A percentile compares a stretch with the other conserved stretches of the same genome.
These are phyloP conservation scores for Sphaerophoria taeniata DNA, from an alignment of 2,888 invertebrate genomes.

Conservation along the genomic window DNA sequence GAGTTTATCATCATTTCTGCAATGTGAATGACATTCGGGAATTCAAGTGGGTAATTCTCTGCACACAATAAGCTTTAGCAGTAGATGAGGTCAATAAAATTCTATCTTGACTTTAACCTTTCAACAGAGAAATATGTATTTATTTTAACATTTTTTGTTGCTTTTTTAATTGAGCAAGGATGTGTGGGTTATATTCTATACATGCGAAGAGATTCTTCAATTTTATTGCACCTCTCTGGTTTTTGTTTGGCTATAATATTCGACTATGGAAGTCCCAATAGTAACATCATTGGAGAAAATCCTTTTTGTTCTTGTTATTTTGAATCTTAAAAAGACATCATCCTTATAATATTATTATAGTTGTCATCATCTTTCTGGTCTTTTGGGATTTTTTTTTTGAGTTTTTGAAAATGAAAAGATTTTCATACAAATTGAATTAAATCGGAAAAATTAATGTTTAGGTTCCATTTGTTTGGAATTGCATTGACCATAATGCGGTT, in stretches of 20 bases:
- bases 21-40: slow-evolving; percentile 68
- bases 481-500: too few relatives aligned
- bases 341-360: neutral
- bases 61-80: slow-evolving; percentile 14
- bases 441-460: too few relatives aligned
- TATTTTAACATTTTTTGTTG: neutral
- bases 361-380: slow-evolving; percentile 40
- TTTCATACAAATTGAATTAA: slow-evolving; percentile 12
- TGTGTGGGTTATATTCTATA: neutral
- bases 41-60: slow-evolving; percentile 59
- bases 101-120: slow-evolving; percentile 62
- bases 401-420: slow-evolving; percentile 10
- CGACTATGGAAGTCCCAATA: slow-evolving; percentile 36
- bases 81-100: slow-evolving; percentile 59
- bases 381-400: slow-evolving; percentile 19
- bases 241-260: neutral
- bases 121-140: slow-evolving; percentile 3
- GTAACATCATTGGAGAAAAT: slow-evolving; percentile 48
- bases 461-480: too few relatives aligned
- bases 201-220: neutral
- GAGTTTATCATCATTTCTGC: slow-evolving; percentile 71
- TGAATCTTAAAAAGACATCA: slow-evolving; percentile 45
- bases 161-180: neutral
- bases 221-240: slow-evolving; percentile 16
- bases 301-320: slow-evolving; percentile 29